phyloP scores from a whole-genome alignment of 2,113 vertebrate genomes.

The Sardina pilchardus region DNA sequence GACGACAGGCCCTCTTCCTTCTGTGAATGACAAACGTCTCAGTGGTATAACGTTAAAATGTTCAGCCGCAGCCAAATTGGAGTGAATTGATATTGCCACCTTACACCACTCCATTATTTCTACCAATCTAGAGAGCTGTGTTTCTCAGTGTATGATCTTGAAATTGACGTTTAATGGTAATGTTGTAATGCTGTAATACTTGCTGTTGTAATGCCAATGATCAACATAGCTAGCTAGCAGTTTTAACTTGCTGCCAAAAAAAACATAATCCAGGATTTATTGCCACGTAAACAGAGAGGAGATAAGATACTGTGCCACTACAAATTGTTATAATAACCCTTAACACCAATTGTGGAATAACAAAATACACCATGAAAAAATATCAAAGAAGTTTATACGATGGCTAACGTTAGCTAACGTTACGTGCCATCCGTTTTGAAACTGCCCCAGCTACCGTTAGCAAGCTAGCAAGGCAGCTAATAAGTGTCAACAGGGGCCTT shows the following conservation, averaged over 20 bases:
- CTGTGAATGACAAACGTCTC: slow-evolving; percentile 8
- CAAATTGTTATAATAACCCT: not conserved
- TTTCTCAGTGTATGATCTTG: not conserved
- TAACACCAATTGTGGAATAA: not conserved
- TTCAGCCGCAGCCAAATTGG: not conserved
- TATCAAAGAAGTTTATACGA: not conserved
- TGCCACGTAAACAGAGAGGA: not conserved
- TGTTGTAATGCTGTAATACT: not conserved
- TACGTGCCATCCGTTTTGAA: not conserved
- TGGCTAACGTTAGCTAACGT: not conserved
- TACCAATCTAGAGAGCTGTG: not conserved
- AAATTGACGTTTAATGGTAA: slow-evolving; percentile 13
- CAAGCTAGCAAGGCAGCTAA: slow-evolving; percentile 41
- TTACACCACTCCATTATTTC: not conserved
- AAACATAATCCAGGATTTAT: slow-evolving; percentile 8
- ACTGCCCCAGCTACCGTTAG: slow-evolving; percentile 46
- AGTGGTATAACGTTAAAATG: not conserved
- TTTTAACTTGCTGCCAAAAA: slow-evolving; percentile 18
- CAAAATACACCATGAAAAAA: slow-evolving; percentile 4
- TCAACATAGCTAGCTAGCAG: slow-evolving; percentile 12
- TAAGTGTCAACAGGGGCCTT: not conserved
- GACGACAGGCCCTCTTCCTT: slow-evolving; percentile 4
- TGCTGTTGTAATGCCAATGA: slow-evolving; percentile 10
- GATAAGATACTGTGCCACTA: not conserved
- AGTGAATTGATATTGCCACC: not conserved